Evolutionary conservation across 2,797 vertebrate species (phyloP), one percentile per base, ranked within the genome.

Genomic region (Sebastes diploproa): DNA sequence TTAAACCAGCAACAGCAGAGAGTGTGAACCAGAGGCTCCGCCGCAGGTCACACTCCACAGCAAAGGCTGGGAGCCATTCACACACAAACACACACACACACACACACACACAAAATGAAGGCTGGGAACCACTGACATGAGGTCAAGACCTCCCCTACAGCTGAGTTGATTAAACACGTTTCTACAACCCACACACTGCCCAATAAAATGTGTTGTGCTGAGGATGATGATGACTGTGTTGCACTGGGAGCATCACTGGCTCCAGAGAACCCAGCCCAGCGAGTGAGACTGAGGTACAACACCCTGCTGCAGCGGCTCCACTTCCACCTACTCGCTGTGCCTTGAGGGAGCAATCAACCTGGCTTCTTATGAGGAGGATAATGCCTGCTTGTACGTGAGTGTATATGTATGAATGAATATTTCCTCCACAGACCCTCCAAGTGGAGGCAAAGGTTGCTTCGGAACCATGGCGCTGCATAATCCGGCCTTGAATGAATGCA

Each of bases 351-450:
- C 77, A 88, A 92, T 89, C 78, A 83, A 78, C 68, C 81, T 82
- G 70, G 65, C 71, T 72, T 75, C 84, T 90, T 86, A 82, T 87
- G 75, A 85, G 60, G 3, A 58, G 72, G 81, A 87, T 90, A 89
- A 88, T 65, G 77, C 83, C 76, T 81, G 77, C 87, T 89, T 91
- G 85, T 89, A 79, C 75, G 61, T 81, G 27, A 25, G 86, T 80
- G 72, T 86, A 76, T 67, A 75, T 79, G 76, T 90, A 87, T 89
- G 89, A 90, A 93, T 89, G 77, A 87, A 89, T 87, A 88, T 90
- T 92, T 89, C 87, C 84, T 88, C 80, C 56, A 27, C 66, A 82
- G 93, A 95, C 94, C 93, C 94, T 94, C 94, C 92, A 92, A 92
- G 90, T 81, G 71, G 93, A 91, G 90, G 82, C 84, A 91, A 91